Percentiles rank a stretch among this genome's conserved stretches.
Conservation (phyloP, 2,797 vertebrate genomes). For the Rhynchotus rufescens region DNA sequence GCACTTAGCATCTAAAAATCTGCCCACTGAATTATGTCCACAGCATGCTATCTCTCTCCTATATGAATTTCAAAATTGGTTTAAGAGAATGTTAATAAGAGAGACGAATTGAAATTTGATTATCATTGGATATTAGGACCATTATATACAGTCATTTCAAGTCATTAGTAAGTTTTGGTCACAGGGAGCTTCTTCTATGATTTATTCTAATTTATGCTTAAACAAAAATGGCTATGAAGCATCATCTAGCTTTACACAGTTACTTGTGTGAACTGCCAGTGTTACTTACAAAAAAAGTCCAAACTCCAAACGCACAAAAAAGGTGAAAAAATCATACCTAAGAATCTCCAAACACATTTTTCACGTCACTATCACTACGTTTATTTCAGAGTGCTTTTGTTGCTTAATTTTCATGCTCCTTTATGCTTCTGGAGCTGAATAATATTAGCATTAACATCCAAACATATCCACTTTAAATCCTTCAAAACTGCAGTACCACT, state of each 20-base stretch:
- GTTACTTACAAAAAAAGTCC: not conserved
- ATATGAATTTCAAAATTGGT: not conserved
- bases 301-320: not conserved
- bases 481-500: not conserved
- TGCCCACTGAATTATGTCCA: slow-evolving; percentile 26
- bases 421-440: not conserved
- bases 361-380: not conserved
- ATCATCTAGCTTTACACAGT: not conserved
- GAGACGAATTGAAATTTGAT: not conserved
- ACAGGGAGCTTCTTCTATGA: not conserved
- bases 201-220: not conserved
- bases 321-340: not conserved
- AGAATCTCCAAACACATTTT: not conserved
- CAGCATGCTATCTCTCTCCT: not conserved
- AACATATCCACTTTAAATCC: not conserved
- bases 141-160: not conserved
- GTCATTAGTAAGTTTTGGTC: not conserved
- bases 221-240: not conserved
- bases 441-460: not conserved
- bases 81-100: not conserved
- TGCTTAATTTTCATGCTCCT: not conserved
- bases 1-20: not conserved
- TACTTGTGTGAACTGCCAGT: not conserved
- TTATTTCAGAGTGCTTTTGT: not conserved
- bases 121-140: not conserved